Conservation (phyloP, 1,140 invertebrate species). For the Holotrichia oblita region DNA sequence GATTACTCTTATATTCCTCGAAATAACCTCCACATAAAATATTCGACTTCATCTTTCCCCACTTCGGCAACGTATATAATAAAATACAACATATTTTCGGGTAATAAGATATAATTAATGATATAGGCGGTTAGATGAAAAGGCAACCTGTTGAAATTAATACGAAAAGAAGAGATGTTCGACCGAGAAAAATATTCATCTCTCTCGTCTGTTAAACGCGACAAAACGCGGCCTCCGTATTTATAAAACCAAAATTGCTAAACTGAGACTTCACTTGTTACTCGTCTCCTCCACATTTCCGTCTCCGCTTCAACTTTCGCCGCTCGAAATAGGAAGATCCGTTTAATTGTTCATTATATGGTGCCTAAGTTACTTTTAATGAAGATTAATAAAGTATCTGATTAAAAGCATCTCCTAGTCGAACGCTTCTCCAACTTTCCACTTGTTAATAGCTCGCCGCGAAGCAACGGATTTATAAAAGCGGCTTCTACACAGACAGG, state of each 20-base stretch:
- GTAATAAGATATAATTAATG: not conserved
- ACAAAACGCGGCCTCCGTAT: not conserved
- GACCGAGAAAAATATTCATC: not conserved
- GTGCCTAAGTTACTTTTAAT: conserved; percentile 54
- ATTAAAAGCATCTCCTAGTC: conserved; percentile 50
- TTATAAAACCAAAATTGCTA: conserved; percentile 20
- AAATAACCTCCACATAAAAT: too few species aligned
- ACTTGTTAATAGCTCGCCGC: conserved; percentile 30
- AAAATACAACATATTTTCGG: not conserved
- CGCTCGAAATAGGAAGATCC: conserved; percentile 18
- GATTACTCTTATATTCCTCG: too few species aligned
- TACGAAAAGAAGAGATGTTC: not conserved
- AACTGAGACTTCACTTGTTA: conserved; percentile 22
- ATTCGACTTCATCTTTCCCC: too few species aligned
- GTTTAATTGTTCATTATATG: conserved; percentile 54
- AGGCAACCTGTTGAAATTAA: conserved; percentile 28
- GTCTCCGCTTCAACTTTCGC: conserved; percentile 28
- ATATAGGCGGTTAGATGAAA: not conserved
- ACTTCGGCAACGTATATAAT: too few species aligned
- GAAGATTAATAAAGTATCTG: conserved; percentile 54
- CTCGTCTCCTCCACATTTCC: conserved; percentile 8
- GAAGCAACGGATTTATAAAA: conserved; percentile 25
- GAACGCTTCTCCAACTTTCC: conserved; percentile 31
- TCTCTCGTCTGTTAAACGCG: not conserved
- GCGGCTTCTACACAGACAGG: not conserved